These are phyloP conservation scores for Zapus hudsonius DNA, from an alignment of 2,113 vertebrate species.

Conservation along the genomic window DNA sequence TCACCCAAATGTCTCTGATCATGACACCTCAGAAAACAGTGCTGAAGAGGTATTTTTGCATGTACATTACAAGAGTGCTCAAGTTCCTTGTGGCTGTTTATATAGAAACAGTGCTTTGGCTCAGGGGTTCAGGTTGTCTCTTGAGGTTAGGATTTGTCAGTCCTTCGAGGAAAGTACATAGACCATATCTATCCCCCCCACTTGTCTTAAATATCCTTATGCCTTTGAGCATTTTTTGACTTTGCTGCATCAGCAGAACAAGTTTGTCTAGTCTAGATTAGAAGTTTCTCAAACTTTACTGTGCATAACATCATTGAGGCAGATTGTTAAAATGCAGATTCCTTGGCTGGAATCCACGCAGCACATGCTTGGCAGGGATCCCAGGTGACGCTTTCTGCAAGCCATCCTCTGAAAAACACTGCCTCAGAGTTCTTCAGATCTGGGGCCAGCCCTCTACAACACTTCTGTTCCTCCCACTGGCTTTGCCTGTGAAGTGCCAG, in stretches of 20 bases:
- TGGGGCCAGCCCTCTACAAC: background rate
- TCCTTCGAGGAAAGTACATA: background rate
- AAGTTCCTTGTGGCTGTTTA: background rate
- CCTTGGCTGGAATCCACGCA: background rate
- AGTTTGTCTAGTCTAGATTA: background rate
- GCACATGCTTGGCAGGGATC: background rate
- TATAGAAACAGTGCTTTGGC: background rate
- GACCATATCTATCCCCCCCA: background rate
- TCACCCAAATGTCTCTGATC: background rate
- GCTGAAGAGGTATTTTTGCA: background rate
- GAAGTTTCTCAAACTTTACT: background rate
- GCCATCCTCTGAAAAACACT: background rate
- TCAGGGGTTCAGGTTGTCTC: background rate
- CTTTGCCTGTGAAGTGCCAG: background rate
- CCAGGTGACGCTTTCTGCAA: background rate
- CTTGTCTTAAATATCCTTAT: background rate
- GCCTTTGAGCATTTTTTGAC: background rate
- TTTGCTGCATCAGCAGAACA: background rate
- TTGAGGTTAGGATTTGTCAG: background rate
- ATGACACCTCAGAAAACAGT: background rate
- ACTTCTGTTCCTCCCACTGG: background rate
- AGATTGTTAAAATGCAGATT: slow-evolving; percentile 6
- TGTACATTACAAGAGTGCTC: too few relatives aligned
- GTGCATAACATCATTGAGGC: background rate
- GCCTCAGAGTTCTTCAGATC: background rate